These are phyloP conservation scores for Phaonia tiefii DNA, from an alignment of 2,888 invertebrate species.

Conservation along the genomic window DNA sequence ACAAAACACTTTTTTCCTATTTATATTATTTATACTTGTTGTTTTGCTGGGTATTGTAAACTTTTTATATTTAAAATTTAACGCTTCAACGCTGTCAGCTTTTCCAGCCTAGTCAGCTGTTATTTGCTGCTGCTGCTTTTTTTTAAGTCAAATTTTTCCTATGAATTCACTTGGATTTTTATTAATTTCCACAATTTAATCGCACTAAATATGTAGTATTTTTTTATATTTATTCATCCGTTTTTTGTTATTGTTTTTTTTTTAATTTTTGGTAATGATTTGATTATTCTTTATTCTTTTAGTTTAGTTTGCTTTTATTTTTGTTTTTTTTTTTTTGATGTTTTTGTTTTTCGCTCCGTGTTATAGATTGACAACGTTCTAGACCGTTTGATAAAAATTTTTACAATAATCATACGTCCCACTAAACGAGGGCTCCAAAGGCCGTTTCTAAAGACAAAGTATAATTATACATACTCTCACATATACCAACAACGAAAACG, in stretches of 20 bases:
- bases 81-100: too few species aligned
- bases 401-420: conserved; percentile 73
- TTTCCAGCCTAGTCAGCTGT: neutral
- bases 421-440: conserved; percentile 49
- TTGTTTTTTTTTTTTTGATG: conserved; percentile 2
- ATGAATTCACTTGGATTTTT: neutral
- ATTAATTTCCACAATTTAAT: neutral
- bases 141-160: neutral
- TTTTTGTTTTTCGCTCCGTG: conserved; percentile 7
- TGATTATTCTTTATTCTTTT: too few species aligned
- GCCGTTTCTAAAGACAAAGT: neutral
- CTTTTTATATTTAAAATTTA: conserved; percentile 6
- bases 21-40: too few species aligned
- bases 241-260: conserved; percentile 14
- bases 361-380: conserved; percentile 74
- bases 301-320: conserved; percentile 5
- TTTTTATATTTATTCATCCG: conserved; percentile 31
- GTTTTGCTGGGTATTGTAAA: conserved; percentile 15
- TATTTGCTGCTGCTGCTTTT: neutral
- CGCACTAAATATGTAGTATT: conserved; percentile 22
- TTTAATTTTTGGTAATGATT: conserved; percentile 16
- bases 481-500: neutral
- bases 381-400: conserved; percentile 80
- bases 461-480: neutral
- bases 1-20: too few species aligned